Conservation (phyloP, 2,113 vertebrate species). For the Nansenia antarctica region DNA sequence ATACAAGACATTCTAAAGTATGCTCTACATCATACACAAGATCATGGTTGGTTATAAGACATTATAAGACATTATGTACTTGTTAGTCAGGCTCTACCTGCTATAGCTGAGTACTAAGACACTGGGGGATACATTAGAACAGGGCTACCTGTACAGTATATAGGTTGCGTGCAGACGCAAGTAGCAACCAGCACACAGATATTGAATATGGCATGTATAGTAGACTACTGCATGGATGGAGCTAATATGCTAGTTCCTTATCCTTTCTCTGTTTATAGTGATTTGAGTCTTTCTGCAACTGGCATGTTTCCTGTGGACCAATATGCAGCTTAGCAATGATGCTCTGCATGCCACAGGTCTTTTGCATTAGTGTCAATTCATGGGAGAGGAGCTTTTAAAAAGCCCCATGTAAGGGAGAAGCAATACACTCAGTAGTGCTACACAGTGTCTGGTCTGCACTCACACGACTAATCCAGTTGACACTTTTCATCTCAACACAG, state of each 20-base stretch:
- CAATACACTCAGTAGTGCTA: neutral
- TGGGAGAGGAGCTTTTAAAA: neutral
- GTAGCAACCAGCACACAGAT: neutral
- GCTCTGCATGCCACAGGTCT: neutral
- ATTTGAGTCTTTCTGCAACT: neutral
- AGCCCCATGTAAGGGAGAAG: neutral
- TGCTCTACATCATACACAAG: slow-evolving; percentile 57
- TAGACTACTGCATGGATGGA: neutral
- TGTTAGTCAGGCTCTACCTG: slow-evolving; percentile 47
- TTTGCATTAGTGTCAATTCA: neutral
- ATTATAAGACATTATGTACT: slow-evolving; percentile 54
- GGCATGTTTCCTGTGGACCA: neutral
- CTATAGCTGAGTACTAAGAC: slow-evolving; percentile 41
- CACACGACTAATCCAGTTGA: slow-evolving; percentile 38
- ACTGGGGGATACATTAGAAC: slow-evolving; percentile 50
- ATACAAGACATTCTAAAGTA: slow-evolving; percentile 57
- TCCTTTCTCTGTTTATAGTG: neutral
- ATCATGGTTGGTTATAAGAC: slow-evolving; percentile 50
- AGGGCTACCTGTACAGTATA: slow-evolving; percentile 39
- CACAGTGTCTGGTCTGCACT: slow-evolving; percentile 59
- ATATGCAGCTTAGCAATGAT: neutral
- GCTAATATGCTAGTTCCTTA: neutral
- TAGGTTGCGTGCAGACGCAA: neutral
- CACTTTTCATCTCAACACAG: slow-evolving; percentile 7
- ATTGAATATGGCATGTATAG: neutral